phyloP scores from a whole-genome alignment of 2,113 vertebrate species.

The Cyanocitta stelleri region DNA sequence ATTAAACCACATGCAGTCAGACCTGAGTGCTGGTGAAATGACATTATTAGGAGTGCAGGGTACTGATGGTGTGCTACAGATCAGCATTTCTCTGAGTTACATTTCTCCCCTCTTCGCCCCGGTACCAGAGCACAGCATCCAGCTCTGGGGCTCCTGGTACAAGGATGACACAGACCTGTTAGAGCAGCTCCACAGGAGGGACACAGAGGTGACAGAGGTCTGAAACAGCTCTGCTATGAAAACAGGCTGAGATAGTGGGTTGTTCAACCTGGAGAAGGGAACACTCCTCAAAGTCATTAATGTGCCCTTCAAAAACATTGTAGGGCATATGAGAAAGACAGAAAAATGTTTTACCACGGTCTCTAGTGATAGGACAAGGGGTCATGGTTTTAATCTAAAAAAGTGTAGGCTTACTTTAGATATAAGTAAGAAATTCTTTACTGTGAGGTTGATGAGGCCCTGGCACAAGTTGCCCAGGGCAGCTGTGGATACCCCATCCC shows the following conservation, averaged over 20 bases:
- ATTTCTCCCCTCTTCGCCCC: not conserved
- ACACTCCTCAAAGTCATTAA: not conserved
- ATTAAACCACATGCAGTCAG: not conserved
- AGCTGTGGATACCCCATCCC: not conserved
- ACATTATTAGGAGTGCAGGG: not conserved
- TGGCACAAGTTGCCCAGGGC: not conserved
- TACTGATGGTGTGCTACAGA: not conserved
- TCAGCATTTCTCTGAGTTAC: not conserved
- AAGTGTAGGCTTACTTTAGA: not conserved
- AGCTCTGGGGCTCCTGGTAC: accelerated
- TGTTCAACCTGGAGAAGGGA: not conserved
- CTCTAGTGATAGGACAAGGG: not conserved
- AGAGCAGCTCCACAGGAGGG: not conserved
- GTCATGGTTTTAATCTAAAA: not conserved
- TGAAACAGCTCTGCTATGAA: not conserved
- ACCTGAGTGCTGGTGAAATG: not conserved
- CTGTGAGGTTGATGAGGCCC: accelerated
- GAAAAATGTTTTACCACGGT: not conserved
- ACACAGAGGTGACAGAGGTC: not conserved
- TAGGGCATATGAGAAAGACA: not conserved
- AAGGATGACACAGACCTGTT: not conserved
- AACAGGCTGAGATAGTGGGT: not conserved
- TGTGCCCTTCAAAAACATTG: not conserved
- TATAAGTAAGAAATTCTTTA: not conserved
- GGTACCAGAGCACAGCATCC: accelerated